Base-by-base conservation (phyloP, 2,888 invertebrate genomes). In the Empis stercorea region DNA sequence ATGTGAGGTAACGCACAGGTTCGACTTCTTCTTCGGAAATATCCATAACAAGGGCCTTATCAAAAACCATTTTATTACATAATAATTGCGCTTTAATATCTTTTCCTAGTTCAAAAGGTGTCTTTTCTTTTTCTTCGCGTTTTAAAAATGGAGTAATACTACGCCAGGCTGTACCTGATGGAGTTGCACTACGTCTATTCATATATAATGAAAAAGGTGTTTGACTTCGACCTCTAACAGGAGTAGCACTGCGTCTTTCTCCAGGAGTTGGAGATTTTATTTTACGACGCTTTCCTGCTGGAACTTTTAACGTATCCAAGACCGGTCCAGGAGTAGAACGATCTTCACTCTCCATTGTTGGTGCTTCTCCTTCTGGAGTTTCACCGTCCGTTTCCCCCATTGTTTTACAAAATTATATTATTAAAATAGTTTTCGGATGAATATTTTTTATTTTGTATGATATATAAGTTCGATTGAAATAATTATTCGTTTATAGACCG, bases 1-100 rank as follows among this genome's bases (percentile, higher is more conserved):
- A 65, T 41, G 69, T 67, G 65, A 69, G 68, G 55, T 66, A 69
- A 65, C 68, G 68, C 44, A 66, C 65, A 47, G 68, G 66, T 47
- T 57, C 55, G 41, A 63, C 68, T 47, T 59, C 53, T 6, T 66
- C 61, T 49, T 66, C 65, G 16, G 69, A 64, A 47, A 70, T 70
- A 59, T 70, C 69, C 69, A 70, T 70, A 27, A 64, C 55, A 4
- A 68, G 55, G 27, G 69, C 69, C 44, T 66, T 65, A 52, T 70
- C 69, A 51, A 70, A 67, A 47, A 70, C 68, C 16, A 68, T 68
- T 46, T 63, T 64, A 43, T 69, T 68, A 48, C 68, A 67, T 14
- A 62, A 64, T 3, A 66, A 55, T 51, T 68, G 64, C 38, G 58
- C 59, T 52, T 61, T 64, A 16, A 68, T 60, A 46, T 65, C 66